These are phyloP conservation scores for Papilio xuthus DNA, from an alignment of 1,140 invertebrate genomes.

Conservation along the genomic window DNA sequence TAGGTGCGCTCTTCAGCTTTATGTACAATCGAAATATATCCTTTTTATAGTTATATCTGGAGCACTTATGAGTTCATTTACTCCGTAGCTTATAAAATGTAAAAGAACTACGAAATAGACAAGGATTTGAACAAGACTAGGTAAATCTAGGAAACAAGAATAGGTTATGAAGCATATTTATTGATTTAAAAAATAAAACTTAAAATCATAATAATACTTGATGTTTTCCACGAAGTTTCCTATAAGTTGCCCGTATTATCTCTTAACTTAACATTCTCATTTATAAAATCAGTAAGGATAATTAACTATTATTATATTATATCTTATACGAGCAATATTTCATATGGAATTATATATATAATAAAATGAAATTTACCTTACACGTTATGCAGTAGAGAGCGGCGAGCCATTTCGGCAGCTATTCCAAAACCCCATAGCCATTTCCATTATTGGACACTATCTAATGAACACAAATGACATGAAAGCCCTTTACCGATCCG, in stretches of 20 bases:
- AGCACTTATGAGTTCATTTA: conserved; percentile 10
- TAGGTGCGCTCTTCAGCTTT: conserved; percentile 51
- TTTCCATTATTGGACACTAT: conserved; percentile 69
- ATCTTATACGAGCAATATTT: too few species aligned
- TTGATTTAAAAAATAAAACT: too few species aligned
- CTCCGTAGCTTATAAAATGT: background rate
- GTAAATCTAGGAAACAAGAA: too few species aligned
- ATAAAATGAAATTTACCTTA: background rate
- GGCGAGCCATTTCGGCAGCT: conserved; percentile 51
- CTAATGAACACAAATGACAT: conserved; percentile 71
- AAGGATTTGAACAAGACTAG: too few species aligned
- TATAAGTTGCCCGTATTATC: too few species aligned
- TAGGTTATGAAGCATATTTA: too few species aligned
- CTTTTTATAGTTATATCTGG: conserved; percentile 3
- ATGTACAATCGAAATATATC: conserved; percentile 46
- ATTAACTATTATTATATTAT: too few species aligned
- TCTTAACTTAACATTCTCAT: too few species aligned
- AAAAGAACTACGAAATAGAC: background rate
- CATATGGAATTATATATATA: background rate
- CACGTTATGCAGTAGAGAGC: conserved; percentile 5
- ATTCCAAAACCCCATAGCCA: conserved; percentile 59
- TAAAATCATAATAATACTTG: too few species aligned
- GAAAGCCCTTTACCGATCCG: conserved; percentile 52
- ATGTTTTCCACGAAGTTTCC: too few species aligned
- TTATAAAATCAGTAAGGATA: too few species aligned